Evolutionary conservation across 53 echinoderm and acorn worm species (phyloP).

Genomic region (Paracentrotus lividus): DNA sequence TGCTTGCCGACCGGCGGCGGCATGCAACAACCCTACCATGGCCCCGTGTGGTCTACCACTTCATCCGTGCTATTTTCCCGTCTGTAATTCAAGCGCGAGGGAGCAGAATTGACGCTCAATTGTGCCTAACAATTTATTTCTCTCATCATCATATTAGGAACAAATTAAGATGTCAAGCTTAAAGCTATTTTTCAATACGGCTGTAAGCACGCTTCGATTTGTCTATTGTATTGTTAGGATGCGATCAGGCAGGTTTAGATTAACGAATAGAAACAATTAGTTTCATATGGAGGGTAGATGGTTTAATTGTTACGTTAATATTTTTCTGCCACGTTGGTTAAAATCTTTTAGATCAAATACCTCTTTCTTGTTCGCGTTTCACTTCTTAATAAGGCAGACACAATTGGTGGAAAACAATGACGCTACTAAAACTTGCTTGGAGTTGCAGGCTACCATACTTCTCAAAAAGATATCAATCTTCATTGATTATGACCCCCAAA

Average conservation of each 20-base stretch:
- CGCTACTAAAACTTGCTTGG: neutral
- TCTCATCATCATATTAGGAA: conserved; percentile 51
- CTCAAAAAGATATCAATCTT: neutral
- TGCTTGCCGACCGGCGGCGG: conserved; percentile 1
- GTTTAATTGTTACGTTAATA: neutral
- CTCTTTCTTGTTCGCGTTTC: neutral
- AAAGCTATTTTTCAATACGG: conserved; percentile 28
- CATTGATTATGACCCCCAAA: neutral
- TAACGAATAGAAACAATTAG: neutral
- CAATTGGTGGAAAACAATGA: neutral
- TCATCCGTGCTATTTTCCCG: neutral
- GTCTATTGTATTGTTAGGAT: neutral
- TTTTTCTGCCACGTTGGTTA: neutral
- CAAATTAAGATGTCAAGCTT: conserved; percentile 63
- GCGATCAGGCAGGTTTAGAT: neutral
- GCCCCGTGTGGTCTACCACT: neutral
- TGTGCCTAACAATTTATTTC: conserved; percentile 65
- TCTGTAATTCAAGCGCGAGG: conserved; percentile 21
- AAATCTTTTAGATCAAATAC: neutral
- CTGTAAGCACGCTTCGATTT: neutral
- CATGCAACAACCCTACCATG: neutral
- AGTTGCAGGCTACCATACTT: neutral
- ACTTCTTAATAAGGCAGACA: neutral
- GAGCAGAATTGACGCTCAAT: conserved; percentile 24
- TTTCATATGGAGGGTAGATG: neutral